Base-by-base conservation (phyloP, 2,888 invertebrate species). In the Ommatoiulus sabulosus region DNA sequence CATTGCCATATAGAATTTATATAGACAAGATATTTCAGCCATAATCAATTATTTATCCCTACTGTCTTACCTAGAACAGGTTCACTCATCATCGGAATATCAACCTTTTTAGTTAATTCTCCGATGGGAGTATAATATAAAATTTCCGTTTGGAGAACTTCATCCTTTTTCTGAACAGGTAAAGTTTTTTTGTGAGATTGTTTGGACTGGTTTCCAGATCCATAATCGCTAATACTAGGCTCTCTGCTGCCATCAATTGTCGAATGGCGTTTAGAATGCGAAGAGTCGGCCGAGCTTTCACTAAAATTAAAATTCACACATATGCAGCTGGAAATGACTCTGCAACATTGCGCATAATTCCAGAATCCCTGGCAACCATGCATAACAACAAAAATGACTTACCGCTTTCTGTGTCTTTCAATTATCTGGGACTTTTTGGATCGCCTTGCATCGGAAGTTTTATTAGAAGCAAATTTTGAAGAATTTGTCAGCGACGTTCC, bases 81-180 rank as follows among this genome's bases (percentile, higher is more conserved):
- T 84, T 84, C 88, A 12, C 84, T 72, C 3, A 8, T 46, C 24
- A 87, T 17, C 6, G 86, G 86, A 24, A 72, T 63, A 46, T 46
- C 87, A n/a, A 72, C 24, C 44, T 57, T 87, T 87, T 44, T 80
- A 35, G 44, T 63, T 15, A 35, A 43, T 44, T 87, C 87, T 72
- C 89, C 89, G 20, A 89, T 48, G 0, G 89, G 87, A 44, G 89
- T 89, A 48, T 89, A 89, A 87, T 89, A 89, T 15, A 87, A 44
- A 17, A 87, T 63, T 44, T 89, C 87, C 24, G 89, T 87, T 43
- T 87, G 86, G 8, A 89, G 17, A 35, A n/a, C 12, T 44, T 86
- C 57, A 48, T 87, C 87, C 35, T 87, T 87, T 44, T 63, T 52
- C 24, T 52, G 35, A 35, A 35, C 80, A 8, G 35, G 35, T 57